phyloP scores from a whole-genome alignment of 2,113 vertebrate genomes.

The Phoxinus phoxinus region DNA sequence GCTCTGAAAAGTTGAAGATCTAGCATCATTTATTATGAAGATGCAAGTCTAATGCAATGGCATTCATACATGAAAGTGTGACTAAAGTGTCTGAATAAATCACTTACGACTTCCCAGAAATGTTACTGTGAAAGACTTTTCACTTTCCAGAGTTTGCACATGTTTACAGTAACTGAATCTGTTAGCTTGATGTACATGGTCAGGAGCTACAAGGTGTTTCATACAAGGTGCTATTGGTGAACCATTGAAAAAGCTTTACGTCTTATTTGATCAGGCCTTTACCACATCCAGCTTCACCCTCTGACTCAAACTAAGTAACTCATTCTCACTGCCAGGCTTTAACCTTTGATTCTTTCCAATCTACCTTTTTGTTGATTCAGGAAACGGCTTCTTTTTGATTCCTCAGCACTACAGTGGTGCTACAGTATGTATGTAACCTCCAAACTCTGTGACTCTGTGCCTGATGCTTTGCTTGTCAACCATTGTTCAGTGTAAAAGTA shows the following conservation, averaged over 20 bases:
- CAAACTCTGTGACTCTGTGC: slow-evolving; percentile 38
- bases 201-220: slow-evolving; percentile 48
- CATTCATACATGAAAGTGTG: neutral
- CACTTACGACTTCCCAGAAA: neutral
- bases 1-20: neutral
- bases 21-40: neutral
- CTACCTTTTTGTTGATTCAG: slow-evolving; percentile 31
- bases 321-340: slow-evolving; percentile 22
- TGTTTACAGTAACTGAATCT: slow-evolving; percentile 38
- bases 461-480: slow-evolving; percentile 37
- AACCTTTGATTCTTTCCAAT: slow-evolving; percentile 7
- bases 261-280: neutral
- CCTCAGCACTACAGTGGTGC: slow-evolving; percentile 9
- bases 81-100: slow-evolving; percentile 11
- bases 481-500: slow-evolving; percentile 32
- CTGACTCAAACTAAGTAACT: neutral
- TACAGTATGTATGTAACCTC: slow-evolving; percentile 4
- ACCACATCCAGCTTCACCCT: neutral
- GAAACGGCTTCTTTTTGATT: neutral
- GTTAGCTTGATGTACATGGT: slow-evolving; percentile 24
- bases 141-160: slow-evolving; percentile 17
- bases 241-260: slow-evolving; percentile 27
- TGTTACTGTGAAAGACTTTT: slow-evolving; percentile 36
- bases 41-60: neutral
- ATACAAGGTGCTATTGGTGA: slow-evolving; percentile 74